Conservation (phyloP, 1,140 invertebrate genomes). For the Oppia nitens region DNA sequence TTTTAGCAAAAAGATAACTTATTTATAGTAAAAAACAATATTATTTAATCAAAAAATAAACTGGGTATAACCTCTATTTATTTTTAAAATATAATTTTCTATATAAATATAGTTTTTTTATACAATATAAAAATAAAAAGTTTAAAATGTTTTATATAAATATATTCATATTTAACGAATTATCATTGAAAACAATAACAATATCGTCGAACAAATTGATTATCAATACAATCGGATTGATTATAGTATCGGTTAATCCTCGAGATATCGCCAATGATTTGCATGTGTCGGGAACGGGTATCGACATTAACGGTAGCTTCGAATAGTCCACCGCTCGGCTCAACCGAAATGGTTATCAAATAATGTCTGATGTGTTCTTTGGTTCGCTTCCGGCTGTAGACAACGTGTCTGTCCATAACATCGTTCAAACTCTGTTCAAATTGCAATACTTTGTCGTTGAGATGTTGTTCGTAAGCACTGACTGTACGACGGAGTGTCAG, state of each 20-base stretch:
- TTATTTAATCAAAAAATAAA: no score
- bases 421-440: conserved; percentile 36
- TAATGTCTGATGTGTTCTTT: conserved; percentile 34
- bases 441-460: conserved; percentile 26
- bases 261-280: conserved; percentile 61
- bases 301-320: conserved; percentile 45
- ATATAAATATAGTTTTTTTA: no score
- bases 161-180: no score
- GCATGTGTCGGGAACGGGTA: conserved; percentile 33
- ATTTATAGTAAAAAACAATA: no score
- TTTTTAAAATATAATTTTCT: no score
- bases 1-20: no score
- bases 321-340: conserved; percentile 51
- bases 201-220: conserved; percentile 46
- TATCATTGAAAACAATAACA: no score
- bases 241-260: conserved; percentile 68
- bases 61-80: no score
- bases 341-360: conserved; percentile 43
- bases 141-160: no score
- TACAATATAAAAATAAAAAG: no score
- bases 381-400: background rate
- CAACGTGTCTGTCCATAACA: conserved; percentile 28
- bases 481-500: background rate
- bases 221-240: conserved; percentile 55
- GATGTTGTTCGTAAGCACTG: background rate